Evolutionary conservation across 2,888 invertebrate genomes (phyloP), one percentile per base, ranked within the genome.

Genomic region (Synanthedon formicaeformis): DNA sequence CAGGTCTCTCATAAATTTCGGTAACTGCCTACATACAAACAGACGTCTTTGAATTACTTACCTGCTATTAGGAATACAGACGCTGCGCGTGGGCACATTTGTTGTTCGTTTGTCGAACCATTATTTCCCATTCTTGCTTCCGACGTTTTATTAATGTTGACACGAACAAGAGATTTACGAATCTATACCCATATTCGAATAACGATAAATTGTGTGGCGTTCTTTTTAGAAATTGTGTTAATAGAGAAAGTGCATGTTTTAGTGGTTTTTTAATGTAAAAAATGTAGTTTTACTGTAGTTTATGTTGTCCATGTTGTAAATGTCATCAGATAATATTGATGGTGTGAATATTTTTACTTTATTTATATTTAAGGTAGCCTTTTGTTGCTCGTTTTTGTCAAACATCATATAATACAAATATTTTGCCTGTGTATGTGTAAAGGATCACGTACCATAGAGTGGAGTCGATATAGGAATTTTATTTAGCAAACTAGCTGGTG

Each of bases 201-300:
- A 45, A 12, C 14, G 8, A 45, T 45, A 49, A 49, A 49, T 49
- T 49, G 16, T 45, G 6, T 13, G 18, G 16, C 8, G 49, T 49
- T 49, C 23, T 49, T 45, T 12, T 13, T 14, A 60, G 60, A 58
- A 66, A 70, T 57, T 59, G 60, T 66, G 69, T 57, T 68, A 69
- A 70, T 65, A 66, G 63, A 60, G 65, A 67, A 65, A 67, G 66
- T 60, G 57, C 55, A 55, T 56, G 56, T 55, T 59, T 56, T 57
- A 57, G 23, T 49, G 48, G 53, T 52, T 34, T 51, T 53, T 52
- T 14, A 45, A 14, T 45, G 45, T 14, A n/a, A 14, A 34, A 45
- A 45, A 13, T 45, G 45, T 45, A 45, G n/a, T 45, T 45, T 45
- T 13, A n/a, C 45, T 45, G 45, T 45, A 14, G n/a, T 14, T 13